Evolutionary conservation across 2,113 vertebrate genomes (phyloP).

Genomic region (Delphinapterus leucas): DNA sequence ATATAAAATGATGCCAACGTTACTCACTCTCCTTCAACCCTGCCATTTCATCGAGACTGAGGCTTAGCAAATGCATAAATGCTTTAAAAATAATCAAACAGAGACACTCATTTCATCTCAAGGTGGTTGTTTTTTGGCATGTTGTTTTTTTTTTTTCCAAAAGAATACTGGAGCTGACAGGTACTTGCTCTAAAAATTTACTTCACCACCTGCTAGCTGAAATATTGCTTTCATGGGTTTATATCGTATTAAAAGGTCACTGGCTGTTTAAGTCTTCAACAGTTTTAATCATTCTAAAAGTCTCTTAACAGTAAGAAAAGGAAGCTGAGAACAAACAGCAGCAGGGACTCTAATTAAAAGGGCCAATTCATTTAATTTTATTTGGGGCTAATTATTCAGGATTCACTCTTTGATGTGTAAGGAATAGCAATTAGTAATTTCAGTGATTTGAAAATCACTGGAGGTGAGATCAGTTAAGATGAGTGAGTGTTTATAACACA

Average conservation of each 20-base stretch:
- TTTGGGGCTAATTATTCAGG: conserved; percentile 96
- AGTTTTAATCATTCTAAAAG: conserved; percentile 87
- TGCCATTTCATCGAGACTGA: conserved; percentile 69
- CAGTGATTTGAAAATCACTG: conserved; percentile 92
- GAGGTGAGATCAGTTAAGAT: conserved; percentile 94
- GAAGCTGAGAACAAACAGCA: conserved; percentile 90
- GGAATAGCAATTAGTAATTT: conserved; percentile 98
- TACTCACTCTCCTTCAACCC: conserved; percentile 68
- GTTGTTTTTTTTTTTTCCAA: conserved; percentile 33
- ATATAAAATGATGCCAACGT: conserved; percentile 72
- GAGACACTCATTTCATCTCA: conserved; percentile 71
- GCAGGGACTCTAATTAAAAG: conserved; percentile 94
- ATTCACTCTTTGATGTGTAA: conserved; percentile 92
- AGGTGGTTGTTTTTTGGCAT: conserved; percentile 74
- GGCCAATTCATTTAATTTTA: conserved; percentile 95
- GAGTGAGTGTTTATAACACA: conserved; percentile 90
- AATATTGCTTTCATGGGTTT: conserved; percentile 87
- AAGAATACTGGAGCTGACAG: conserved; percentile 82
- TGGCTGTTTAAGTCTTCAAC: conserved; percentile 88
- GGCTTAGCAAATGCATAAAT: conserved; percentile 71
- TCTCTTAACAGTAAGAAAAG: conserved; percentile 86
- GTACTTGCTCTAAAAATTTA: conserved; percentile 84
- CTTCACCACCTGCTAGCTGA: conserved; percentile 84
- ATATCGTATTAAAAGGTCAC: conserved; percentile 88
- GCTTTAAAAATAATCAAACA: conserved; percentile 77